Conservation (phyloP, 2,113 vertebrate species). For the Trematomus loennbergii region DNA sequence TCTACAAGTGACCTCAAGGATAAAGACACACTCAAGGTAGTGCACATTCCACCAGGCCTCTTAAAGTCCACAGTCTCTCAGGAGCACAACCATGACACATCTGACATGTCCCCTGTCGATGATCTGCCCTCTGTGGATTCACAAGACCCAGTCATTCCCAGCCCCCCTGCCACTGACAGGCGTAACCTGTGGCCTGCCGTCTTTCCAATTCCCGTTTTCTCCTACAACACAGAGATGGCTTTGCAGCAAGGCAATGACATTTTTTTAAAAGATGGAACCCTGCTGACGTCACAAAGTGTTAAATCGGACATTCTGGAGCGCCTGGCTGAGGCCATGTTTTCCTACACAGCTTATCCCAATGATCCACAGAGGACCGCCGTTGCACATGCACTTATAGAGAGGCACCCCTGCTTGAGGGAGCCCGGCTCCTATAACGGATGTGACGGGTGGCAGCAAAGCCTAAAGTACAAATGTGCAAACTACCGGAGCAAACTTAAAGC, state of each 20-base stretch:
- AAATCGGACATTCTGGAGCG: constrained; percentile 40
- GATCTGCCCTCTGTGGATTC: constrained; percentile 18
- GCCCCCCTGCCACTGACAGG: constrained; percentile 7
- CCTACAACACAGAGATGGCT: constrained; percentile 32
- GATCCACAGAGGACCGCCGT: constrained; percentile 22
- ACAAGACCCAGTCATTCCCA: not conserved
- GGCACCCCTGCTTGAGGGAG: constrained; percentile 55
- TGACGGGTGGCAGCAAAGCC: constrained; percentile 45
- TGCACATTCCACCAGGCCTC: not conserved
- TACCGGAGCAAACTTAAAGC: constrained; percentile 46
- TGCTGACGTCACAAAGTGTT: constrained; percentile 1
- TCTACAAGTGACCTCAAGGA: constrained; percentile 46
- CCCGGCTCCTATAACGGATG: constrained; percentile 39
- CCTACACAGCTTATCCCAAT: constrained; percentile 43
- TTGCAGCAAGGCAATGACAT: constrained; percentile 36
- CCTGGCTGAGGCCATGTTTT: constrained; percentile 35
- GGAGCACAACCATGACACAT: not conserved
- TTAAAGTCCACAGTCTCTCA: not conserved
- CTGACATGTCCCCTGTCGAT: not conserved
- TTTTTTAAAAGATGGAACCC: constrained; percentile 23
- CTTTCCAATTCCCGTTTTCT: constrained; percentile 39
- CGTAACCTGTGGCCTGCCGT: constrained; percentile 36
- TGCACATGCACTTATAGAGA: constrained; percentile 20
- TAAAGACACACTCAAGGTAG: constrained; percentile 54
- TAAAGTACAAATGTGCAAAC: constrained; percentile 52